phyloP scores from a whole-genome alignment of 2,888 invertebrate genomes.

The Odontocolon sp. region DNA sequence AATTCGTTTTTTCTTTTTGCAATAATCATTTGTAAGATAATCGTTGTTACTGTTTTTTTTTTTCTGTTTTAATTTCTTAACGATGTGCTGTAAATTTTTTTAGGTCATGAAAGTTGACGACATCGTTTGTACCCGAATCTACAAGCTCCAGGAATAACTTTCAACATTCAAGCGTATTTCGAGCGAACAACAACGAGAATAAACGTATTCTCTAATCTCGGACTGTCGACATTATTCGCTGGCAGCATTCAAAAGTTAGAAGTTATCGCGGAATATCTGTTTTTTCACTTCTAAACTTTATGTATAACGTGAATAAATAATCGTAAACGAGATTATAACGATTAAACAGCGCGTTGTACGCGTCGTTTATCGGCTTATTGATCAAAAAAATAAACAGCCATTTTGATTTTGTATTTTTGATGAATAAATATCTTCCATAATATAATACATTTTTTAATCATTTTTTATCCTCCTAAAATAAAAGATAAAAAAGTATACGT shows the following conservation, averaged over 20 bases:
- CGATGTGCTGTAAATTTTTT: constrained; percentile 63
- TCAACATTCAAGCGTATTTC: background rate
- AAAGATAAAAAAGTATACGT: background rate
- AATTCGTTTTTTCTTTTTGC: too few relatives aligned
- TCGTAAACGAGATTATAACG: constrained; percentile 12
- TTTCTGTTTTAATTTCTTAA: background rate
- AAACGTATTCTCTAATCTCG: constrained; percentile 41
- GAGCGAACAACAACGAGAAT: background rate
- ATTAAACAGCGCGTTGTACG: constrained; percentile 26
- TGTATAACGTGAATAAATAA: constrained; percentile 25
- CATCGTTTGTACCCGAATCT: constrained; percentile 88
- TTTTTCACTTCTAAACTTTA: background rate
- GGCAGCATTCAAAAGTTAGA: background rate
- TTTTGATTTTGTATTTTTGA: constrained; percentile 52
- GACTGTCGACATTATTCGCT: background rate
- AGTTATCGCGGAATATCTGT: constrained; percentile 7
- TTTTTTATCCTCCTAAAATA: too few relatives aligned
- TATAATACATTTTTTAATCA: constrained; percentile 21
- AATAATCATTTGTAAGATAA: too few relatives aligned
- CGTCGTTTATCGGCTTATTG: background rate
- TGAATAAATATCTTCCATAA: constrained; percentile 50
- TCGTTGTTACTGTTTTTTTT: too few relatives aligned
- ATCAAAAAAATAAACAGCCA: constrained; percentile 1
- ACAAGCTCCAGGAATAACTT: constrained; percentile 85
- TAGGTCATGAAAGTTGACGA: constrained; percentile 89